phyloP scores from a whole-genome alignment of 2,113 vertebrate genomes.

The Thalassoma bifasciatum region DNA sequence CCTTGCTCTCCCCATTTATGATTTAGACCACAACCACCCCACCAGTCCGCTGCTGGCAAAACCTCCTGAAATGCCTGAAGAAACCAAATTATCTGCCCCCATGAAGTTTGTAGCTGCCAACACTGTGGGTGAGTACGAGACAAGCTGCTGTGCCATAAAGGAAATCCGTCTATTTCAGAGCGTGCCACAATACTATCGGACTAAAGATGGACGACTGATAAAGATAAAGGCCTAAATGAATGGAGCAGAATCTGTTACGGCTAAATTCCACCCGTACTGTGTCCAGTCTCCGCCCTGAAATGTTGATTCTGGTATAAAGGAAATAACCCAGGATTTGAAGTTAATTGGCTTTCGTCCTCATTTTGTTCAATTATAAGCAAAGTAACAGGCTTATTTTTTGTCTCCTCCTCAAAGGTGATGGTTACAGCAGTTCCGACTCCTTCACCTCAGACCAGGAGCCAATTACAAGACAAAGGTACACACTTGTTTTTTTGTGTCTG shows the following conservation, averaged over 20 bases:
- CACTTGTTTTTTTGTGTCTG: background rate
- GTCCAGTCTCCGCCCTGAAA: too few species aligned
- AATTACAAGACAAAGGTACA: conserved; percentile 93
- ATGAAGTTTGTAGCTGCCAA: conserved; percentile 94
- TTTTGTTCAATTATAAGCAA: background rate
- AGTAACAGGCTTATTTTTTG: background rate
- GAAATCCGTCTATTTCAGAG: too few species aligned
- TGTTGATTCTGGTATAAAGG: too few species aligned
- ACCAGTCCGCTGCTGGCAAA: conserved; percentile 94
- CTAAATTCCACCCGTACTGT: too few species aligned
- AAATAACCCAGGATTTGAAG: background rate
- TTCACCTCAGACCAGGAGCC: conserved; percentile 96
- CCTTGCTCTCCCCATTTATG: too few species aligned
- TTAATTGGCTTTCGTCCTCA: background rate
- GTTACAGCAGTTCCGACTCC: conserved; percentile 98
- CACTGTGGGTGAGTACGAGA: conserved; percentile 86
- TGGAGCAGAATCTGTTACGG: too few species aligned
- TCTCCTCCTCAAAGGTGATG: conserved; percentile 83
- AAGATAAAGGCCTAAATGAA: too few species aligned
- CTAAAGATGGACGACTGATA: too few species aligned
- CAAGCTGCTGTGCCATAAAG: too few species aligned
- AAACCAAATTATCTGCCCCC: conserved; percentile 89
- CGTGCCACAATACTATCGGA: background rate
- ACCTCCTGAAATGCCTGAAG: conserved; percentile 92
- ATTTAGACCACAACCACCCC: conserved; percentile 95